Percentiles rank a stretch among this genome's conserved stretches.
These are phyloP conservation scores for Collichthys lucidus DNA, from an alignment of 2,113 vertebrate species.

Conservation along the genomic window DNA sequence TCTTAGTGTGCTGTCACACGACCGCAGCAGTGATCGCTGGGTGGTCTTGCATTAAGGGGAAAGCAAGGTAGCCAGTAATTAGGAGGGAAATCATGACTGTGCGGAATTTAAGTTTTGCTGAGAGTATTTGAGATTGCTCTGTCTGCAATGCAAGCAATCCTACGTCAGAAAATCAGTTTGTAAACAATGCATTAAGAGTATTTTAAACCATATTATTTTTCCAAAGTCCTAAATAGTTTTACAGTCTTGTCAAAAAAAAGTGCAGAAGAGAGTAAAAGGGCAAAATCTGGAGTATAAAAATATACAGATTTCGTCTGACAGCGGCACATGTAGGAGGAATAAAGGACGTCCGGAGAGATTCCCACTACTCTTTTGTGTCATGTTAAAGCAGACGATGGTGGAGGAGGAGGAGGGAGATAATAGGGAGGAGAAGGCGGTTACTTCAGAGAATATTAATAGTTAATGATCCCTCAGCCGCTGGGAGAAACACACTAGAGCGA, in stretches of 20 bases:
- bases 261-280: background rate
- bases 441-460: constrained; percentile 66
- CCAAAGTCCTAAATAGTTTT: background rate
- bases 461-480: constrained; percentile 54
- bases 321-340: constrained; percentile 17
- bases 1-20: background rate
- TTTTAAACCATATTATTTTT: background rate
- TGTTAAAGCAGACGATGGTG: constrained; percentile 22
- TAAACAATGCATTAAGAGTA: constrained; percentile 14
- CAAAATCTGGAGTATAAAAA: background rate
- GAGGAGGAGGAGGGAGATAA: constrained; percentile 27
- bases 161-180: background rate
- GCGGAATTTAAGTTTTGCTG: background rate
- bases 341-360: constrained; percentile 36
- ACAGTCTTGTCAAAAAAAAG: background rate
- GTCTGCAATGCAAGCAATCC: background rate
- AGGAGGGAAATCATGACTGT: background rate
- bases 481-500: constrained; percentile 48
- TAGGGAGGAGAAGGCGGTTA: constrained; percentile 27
- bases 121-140: background rate
- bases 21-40: background rate
- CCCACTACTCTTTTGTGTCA: constrained; percentile 36
- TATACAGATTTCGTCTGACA: constrained; percentile 28
- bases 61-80: background rate
- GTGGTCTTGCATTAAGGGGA: background rate